Conservation (phyloP, 1,140 invertebrate genomes). For the Thalassaphorura encarpata region DNA sequence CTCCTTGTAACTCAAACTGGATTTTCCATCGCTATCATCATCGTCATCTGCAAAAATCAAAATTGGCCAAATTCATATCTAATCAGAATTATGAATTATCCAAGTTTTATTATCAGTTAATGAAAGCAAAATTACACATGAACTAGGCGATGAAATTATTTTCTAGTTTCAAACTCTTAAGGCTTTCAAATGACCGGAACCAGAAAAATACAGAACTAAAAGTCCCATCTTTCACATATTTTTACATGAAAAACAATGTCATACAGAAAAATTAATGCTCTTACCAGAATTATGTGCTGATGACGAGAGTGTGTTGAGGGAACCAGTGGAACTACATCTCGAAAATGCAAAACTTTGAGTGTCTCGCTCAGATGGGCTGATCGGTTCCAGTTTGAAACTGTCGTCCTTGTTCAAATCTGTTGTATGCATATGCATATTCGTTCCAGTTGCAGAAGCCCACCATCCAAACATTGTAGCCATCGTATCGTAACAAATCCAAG, state of each 20-base stretch:
- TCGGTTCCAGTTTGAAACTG: conserved; percentile 52
- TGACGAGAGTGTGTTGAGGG: conserved; percentile 67
- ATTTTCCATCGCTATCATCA: conserved; percentile 69
- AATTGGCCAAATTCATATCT: background rate
- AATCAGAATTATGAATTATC: background rate
- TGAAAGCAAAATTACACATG: too few relatives aligned
- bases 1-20: conserved; percentile 79
- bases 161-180: too few relatives aligned
- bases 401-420: conserved; percentile 23
- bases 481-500: background rate
- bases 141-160: too few relatives aligned
- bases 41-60: conserved; percentile 61
- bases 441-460: background rate
- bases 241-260: too few relatives aligned
- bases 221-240: too few relatives aligned
- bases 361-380: conserved; percentile 53
- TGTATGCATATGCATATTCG: background rate
- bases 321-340: conserved; percentile 70
- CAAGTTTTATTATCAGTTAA: background rate
- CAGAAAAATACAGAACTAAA: too few relatives aligned
- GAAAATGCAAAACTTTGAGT: conserved; percentile 54
- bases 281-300: conserved; percentile 77
- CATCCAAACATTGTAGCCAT: background rate
- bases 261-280: too few relatives aligned
- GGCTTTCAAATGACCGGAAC: too few relatives aligned